phyloP scores from a whole-genome alignment of 1,140 invertebrate species.

The Plodia interpunctella region DNA sequence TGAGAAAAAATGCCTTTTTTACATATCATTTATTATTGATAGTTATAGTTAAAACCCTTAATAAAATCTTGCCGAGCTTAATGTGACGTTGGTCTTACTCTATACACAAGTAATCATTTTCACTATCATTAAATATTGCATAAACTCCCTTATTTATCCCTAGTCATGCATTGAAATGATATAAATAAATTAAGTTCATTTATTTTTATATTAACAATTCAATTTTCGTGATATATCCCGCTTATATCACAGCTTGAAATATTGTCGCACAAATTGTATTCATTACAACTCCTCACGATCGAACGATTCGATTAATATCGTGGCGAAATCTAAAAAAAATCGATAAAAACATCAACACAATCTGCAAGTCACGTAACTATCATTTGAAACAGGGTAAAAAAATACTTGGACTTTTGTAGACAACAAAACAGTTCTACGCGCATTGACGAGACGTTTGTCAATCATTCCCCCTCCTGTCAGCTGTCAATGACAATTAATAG shows the following conservation, averaged over 20 bases:
- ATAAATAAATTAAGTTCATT: too few relatives aligned
- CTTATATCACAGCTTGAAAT: slow-evolving; percentile 1
- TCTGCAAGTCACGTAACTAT: slow-evolving; percentile 43
- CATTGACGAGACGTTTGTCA: slow-evolving; percentile 68
- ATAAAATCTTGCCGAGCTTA: too few relatives aligned
- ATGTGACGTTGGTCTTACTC: too few relatives aligned
- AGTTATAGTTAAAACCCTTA: too few relatives aligned
- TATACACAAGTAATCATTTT: too few relatives aligned
- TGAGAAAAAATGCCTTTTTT: too few relatives aligned
- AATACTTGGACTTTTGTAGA: slow-evolving; percentile 16
- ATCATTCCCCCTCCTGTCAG: slow-evolving; percentile 60
- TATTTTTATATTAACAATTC: not conserved
- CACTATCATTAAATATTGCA: too few relatives aligned
- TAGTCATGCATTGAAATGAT: too few relatives aligned
- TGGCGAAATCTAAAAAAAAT: slow-evolving; percentile 6
- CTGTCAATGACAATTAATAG: slow-evolving; percentile 74
- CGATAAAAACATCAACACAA: slow-evolving; percentile 20
- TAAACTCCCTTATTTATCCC: too few relatives aligned
- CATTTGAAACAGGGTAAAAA: slow-evolving; percentile 38
- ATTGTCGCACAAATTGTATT: slow-evolving; percentile 3
- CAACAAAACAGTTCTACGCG: slow-evolving; percentile 43
- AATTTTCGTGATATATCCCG: not conserved
- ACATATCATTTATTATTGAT: too few relatives aligned
- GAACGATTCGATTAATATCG: not conserved
- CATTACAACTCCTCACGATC: slow-evolving; percentile 4